A percentile compares a stretch with the other conserved stretches of the same genome.
These are phyloP conservation scores for Pterois miles DNA, from an alignment of 2,797 vertebrate genomes.

Conservation along the genomic window DNA sequence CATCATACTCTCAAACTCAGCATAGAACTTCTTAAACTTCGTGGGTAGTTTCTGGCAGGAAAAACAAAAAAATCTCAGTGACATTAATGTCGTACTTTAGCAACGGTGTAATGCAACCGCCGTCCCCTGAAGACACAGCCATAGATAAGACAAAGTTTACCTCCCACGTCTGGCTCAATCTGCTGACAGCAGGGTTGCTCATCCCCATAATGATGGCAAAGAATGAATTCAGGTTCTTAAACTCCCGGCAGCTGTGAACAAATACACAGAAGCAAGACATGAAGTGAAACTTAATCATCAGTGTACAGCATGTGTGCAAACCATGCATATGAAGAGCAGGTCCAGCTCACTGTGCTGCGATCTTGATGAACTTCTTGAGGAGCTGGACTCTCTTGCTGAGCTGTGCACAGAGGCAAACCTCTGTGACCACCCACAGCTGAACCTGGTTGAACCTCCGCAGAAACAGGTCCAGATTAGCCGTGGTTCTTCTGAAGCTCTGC, in stretches of 20 bases:
- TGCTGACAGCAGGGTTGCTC: conserved; percentile 97
- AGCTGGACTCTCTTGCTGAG: conserved; percentile 98
- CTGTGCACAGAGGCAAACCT: conserved; percentile 95
- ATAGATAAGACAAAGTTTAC: conserved; percentile 76
- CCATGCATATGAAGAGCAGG: neutral
- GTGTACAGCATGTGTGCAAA: neutral
- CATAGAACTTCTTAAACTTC: conserved; percentile 99
- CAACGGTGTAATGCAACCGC: neutral
- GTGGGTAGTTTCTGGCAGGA: conserved; percentile 94
- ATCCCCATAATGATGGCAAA: conserved; percentile 99
- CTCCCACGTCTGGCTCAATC: conserved; percentile 96
- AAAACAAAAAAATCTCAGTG: conserved; percentile 63
- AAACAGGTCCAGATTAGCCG: conserved; percentile 96
- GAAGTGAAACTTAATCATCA: neutral
- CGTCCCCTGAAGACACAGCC: neutral
- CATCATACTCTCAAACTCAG: conserved; percentile 99
- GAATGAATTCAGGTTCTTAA: conserved; percentile 98
- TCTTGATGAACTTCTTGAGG: conserved; percentile 99
- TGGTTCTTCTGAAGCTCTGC: conserved; percentile 94
- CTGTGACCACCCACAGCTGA: conserved; percentile 98
- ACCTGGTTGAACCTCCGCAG: conserved; percentile 98
- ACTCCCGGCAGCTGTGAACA: conserved; percentile 92
- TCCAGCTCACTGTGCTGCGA: conserved; percentile 95
- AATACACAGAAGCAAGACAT: neutral
- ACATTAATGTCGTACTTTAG: neutral